phyloP scores from a whole-genome alignment of 2,113 vertebrate genomes.

The Sula dactylatra region DNA sequence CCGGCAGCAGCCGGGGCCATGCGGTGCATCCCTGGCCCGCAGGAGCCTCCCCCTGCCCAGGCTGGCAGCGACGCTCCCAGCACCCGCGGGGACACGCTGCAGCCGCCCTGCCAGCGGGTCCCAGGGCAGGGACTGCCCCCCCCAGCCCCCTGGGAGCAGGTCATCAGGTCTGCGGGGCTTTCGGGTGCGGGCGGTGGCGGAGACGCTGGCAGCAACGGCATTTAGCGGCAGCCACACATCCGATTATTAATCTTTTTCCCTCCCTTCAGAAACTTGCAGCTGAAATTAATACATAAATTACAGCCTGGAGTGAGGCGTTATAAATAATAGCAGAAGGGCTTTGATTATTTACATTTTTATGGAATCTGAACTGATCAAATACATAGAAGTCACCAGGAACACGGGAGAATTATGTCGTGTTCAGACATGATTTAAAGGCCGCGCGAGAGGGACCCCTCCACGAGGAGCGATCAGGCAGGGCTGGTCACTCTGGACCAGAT shows the following conservation, averaged over 20 bases:
- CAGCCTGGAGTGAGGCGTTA: constrained; percentile 60
- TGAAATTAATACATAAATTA: constrained; percentile 81
- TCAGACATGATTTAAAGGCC: constrained; percentile 73
- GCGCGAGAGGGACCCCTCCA: constrained; percentile 55
- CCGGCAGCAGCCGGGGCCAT: fast-evolving
- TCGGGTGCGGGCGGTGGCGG: fast-evolving
- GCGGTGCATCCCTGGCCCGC: neutral
- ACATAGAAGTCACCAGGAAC: constrained; percentile 67
- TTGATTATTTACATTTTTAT: constrained; percentile 83
- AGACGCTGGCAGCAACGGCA: neutral
- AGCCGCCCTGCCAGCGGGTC: fast-evolving
- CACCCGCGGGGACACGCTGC: fast-evolving
- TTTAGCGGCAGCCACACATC: constrained; percentile 31
- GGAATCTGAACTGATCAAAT: constrained; percentile 77
- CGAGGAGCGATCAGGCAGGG: constrained; percentile 40
- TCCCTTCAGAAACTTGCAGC: constrained; percentile 66
- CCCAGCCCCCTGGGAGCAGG: fast-evolving
- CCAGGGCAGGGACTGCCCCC: neutral
- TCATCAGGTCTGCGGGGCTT: neutral
- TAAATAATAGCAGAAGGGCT: constrained; percentile 77
- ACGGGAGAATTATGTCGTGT: constrained; percentile 71
- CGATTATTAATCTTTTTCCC: constrained; percentile 46
- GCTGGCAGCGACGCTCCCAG: neutral
- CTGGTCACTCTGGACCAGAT: constrained; percentile 52
- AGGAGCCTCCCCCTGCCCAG: neutral